Percentiles rank a stretch among this genome's conserved stretches.
These are phyloP conservation scores for Harpagifer antarcticus DNA, from an alignment of 2,797 vertebrate species.

Conservation along the genomic window DNA sequence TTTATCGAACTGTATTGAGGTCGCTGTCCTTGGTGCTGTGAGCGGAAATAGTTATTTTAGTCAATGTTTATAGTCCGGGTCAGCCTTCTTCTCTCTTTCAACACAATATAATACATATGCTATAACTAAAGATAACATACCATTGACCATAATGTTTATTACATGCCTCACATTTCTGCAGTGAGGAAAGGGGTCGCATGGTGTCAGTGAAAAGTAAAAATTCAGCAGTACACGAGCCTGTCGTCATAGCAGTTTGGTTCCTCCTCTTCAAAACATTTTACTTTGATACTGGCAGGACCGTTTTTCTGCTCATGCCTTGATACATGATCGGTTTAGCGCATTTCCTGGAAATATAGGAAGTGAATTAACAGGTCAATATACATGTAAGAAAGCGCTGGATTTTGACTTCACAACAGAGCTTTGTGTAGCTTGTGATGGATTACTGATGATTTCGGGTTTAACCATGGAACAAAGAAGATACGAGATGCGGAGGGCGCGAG, in stretches of 20 bases:
- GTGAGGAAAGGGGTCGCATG: neutral
- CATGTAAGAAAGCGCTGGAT: neutral
- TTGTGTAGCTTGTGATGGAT: neutral
- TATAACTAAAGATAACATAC: no score
- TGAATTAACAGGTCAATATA: neutral
- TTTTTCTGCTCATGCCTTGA: neutral
- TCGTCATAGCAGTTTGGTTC: slow-evolving; percentile 11
- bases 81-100: no score
- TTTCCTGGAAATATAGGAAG: neutral
- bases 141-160: no score
- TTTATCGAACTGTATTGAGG: no score
- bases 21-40: no score
- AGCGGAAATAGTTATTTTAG: no score
- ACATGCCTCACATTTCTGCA: neutral
- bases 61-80: no score
- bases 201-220: slow-evolving; percentile 40
- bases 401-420: fast-evolving
- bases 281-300: neutral
- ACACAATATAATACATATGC: no score
- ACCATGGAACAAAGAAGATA: slow-evolving; percentile 57
- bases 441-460: neutral
- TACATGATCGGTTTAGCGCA: neutral
- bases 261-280: neutral
- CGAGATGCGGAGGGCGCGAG: neutral
- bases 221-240: neutral